A percentile compares a stretch with the other conserved stretches of the same genome.
These are phyloP conservation scores for Liposcelis brunnea DNA, from an alignment of 2,888 invertebrate genomes.

Conservation along the genomic window DNA sequence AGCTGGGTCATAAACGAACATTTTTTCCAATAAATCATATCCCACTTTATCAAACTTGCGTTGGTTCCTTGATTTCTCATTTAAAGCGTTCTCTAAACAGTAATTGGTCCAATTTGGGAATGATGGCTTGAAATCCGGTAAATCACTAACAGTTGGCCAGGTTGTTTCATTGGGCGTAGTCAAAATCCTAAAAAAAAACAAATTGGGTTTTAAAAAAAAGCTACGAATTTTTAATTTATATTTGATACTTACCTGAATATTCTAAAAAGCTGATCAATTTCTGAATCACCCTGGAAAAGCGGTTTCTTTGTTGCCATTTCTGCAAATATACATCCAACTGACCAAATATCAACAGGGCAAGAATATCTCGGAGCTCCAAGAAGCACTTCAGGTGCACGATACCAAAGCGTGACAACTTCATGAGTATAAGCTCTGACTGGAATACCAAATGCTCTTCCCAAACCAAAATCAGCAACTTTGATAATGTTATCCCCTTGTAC, in stretches of 20 bases:
- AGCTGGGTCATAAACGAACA: slow-evolving; percentile 82
- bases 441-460: slow-evolving; percentile 90
- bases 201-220: too few species aligned
- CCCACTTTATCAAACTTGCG: neutral
- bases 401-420: slow-evolving; percentile 89
- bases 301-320: slow-evolving; percentile 91
- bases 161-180: slow-evolving; percentile 88
- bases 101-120: slow-evolving; percentile 89
- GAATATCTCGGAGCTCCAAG: slow-evolving; percentile 79
- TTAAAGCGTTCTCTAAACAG: slow-evolving; percentile 36
- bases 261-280: slow-evolving; percentile 94
- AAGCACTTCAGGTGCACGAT: slow-evolving; percentile 91
- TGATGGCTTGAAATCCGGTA: slow-evolving; percentile 86
- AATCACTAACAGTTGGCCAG: slow-evolving; percentile 84
- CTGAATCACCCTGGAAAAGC: slow-evolving; percentile 93
- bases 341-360: slow-evolving; percentile 95
- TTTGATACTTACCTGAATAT: slow-evolving; percentile 60
- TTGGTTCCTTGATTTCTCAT: neutral
- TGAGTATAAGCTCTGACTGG: slow-evolving; percentile 88
- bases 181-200: slow-evolving; percentile 44
- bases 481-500: slow-evolving; percentile 81
- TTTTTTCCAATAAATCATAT: slow-evolving; percentile 37
- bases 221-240: too few species aligned
- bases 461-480: slow-evolving; percentile 97
- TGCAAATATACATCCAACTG: slow-evolving; percentile 91